Conservation (phyloP, 2,113 vertebrate species). For the Panthera uncia region DNA sequence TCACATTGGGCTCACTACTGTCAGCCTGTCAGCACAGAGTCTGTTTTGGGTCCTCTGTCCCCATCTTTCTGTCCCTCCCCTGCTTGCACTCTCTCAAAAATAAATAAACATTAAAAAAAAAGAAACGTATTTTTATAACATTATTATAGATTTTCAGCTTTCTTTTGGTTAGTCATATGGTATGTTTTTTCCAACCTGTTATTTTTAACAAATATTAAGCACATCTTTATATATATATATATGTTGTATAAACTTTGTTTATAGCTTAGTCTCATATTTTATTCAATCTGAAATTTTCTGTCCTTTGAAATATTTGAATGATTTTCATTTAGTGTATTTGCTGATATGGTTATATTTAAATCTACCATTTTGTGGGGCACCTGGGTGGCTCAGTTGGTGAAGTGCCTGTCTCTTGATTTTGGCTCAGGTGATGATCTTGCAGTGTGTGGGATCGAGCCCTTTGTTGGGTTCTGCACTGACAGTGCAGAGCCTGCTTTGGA, state of each 20-base stretch:
- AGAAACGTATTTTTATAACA: not conserved
- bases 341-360: not conserved
- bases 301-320: not conserved
- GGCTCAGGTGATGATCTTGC: no score
- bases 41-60: no score
- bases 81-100: no score
- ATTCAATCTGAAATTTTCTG: not conserved
- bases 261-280: not conserved
- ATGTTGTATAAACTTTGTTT: not conserved
- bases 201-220: not conserved
- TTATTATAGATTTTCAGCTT: not conserved
- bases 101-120: no score
- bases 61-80: no score
- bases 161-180: not conserved
- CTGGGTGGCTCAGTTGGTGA: no score
- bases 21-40: no score
- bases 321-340: not conserved
- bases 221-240: not conserved
- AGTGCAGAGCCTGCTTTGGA: no score
- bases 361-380: not conserved
- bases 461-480: no score
- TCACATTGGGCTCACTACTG: no score
- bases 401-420: no score
- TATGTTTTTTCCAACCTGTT: not conserved
- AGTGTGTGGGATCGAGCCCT: no score